A percentile compares a stretch with the other conserved stretches of the same genome.
phyloP scores from a whole-genome alignment of 2,113 vertebrate genomes.

The Heptranchias perlo region DNA sequence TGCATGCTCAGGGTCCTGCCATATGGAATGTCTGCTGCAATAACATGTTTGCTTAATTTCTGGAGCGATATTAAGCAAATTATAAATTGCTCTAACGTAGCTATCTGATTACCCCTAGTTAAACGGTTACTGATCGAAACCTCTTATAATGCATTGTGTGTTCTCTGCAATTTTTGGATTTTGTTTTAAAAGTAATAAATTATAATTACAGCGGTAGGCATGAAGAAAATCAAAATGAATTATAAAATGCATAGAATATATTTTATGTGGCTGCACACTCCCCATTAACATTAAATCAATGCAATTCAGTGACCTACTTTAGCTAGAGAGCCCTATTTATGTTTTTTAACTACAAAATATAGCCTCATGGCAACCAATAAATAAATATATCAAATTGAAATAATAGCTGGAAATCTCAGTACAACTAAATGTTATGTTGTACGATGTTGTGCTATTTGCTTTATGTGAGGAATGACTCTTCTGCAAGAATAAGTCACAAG shows the following conservation, averaged over 20 bases:
- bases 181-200: background rate
- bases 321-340: background rate
- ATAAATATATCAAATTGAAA: conserved; percentile 23
- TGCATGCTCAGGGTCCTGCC: no score
- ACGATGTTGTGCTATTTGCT: background rate
- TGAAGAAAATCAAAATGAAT: background rate
- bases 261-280: background rate
- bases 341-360: background rate
- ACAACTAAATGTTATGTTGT: background rate
- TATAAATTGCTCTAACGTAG: background rate
- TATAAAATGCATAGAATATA: background rate
- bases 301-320: background rate
- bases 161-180: background rate
- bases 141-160: background rate
- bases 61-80: background rate
- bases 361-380: background rate
- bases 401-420: background rate
- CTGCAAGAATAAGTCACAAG: background rate
- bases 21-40: background rate
- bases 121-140: background rate
- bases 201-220: background rate
- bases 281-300: background rate
- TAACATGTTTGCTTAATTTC: background rate
- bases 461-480: background rate
- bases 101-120: background rate